Percentiles rank a stretch among this genome's conserved stretches.
Conservation (phyloP, 2,888 invertebrate genomes). For the Frankliniella fusca region DNA sequence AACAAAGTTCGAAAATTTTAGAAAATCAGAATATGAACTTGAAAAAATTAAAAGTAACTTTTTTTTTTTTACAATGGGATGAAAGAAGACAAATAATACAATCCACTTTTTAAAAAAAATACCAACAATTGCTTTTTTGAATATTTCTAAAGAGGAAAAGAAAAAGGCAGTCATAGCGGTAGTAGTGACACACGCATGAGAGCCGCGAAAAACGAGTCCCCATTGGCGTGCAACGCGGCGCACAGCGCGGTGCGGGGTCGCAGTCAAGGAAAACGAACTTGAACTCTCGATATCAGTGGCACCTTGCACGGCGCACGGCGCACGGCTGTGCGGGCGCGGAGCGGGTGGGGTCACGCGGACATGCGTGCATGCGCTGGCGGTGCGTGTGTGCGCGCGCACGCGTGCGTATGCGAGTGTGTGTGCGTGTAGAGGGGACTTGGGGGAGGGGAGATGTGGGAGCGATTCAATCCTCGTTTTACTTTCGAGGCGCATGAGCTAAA, state of each 20-base stretch:
- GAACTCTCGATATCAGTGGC: slow-evolving; percentile 12
- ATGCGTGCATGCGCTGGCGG: neutral
- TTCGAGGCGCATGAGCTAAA: neutral
- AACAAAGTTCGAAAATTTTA: too few relatives aligned
- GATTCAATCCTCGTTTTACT: neutral
- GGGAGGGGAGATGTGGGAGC: neutral
- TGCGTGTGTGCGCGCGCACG: neutral
- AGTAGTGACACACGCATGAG: neutral
- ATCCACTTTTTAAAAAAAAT: neutral
- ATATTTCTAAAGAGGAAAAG: neutral
- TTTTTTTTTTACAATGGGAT: too few relatives aligned
- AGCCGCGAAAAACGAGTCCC: neutral
- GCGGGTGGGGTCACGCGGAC: neutral
- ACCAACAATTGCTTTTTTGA: neutral
- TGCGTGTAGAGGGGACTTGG: neutral
- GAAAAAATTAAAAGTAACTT: too few relatives aligned
- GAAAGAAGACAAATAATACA: too few relatives aligned
- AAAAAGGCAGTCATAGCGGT: neutral
- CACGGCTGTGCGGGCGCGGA: neutral
- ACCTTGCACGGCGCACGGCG: neutral
- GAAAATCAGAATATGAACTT: too few relatives aligned
- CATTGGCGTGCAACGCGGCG: neutral
- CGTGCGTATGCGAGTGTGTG: neutral
- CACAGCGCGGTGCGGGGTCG: neutral
- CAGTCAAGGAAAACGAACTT: slow-evolving; percentile 20